Conservation (phyloP, 1,140 invertebrate genomes). For the Macrotrachela quadricornifera region DNA sequence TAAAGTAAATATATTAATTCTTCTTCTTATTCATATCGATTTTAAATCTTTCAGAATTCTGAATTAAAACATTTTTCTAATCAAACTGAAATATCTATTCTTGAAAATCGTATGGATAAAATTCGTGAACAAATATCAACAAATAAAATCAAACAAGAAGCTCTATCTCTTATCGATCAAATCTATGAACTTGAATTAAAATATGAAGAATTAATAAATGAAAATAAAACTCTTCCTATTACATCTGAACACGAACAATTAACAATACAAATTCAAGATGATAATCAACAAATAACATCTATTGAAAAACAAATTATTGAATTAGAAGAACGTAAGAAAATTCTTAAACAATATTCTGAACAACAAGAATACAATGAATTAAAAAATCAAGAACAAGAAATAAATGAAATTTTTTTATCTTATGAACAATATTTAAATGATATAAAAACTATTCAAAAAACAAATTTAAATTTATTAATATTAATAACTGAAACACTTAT, state of each 20-base stretch:
- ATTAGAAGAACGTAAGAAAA: too few species aligned
- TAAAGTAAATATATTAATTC: too few species aligned
- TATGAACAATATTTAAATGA: not conserved
- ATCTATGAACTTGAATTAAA: constrained; percentile 2
- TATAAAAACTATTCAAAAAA: not conserved
- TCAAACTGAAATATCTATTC: too few species aligned
- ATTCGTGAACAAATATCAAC: too few species aligned
- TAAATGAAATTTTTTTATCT: not conserved
- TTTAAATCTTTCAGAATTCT: too few species aligned
- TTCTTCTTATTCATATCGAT: too few species aligned
- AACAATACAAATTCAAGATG: constrained; percentile 3
- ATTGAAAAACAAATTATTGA: not conserved
- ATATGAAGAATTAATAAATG: not conserved
- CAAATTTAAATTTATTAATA: not conserved
- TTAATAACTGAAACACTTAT: not conserved
- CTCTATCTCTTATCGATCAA: constrained; percentile 3
- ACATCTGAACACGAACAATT: constrained; percentile 5
- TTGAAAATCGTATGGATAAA: too few species aligned
- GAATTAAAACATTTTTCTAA: too few species aligned
- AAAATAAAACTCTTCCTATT: not conserved
- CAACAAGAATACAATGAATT: constrained; percentile 1
- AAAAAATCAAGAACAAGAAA: constrained; percentile 1
- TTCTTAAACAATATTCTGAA: too few species aligned
- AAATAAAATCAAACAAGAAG: not conserved
- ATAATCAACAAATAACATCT: constrained; percentile 3